phyloP scores from a whole-genome alignment of 2,888 invertebrate species.

The Aphodius sticticus region DNA sequence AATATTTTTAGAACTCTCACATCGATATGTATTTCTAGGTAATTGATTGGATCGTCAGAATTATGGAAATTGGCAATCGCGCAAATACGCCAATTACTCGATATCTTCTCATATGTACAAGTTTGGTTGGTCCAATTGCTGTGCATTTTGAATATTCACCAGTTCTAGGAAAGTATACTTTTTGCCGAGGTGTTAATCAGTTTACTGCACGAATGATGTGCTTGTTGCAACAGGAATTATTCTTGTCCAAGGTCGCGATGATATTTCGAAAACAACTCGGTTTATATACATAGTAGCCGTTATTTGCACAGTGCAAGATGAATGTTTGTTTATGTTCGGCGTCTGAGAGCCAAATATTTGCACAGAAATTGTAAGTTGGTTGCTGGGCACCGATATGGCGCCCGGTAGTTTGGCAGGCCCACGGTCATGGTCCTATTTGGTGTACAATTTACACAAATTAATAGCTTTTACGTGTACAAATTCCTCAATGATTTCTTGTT shows the following conservation, averaged over 20 bases:
- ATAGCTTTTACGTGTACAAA: too few species aligned
- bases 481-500: too few species aligned
- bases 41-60: too few species aligned
- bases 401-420: background rate
- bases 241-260: slow-evolving; percentile 12
- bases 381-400: background rate
- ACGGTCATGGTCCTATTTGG: background rate
- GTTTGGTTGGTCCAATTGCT: too few species aligned
- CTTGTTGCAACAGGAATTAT: slow-evolving; percentile 6
- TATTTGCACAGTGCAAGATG: slow-evolving; percentile 24
- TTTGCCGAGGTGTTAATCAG: background rate
- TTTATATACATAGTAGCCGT: slow-evolving; percentile 21
- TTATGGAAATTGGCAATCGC: too few species aligned
- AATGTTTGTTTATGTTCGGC: slow-evolving; percentile 9
- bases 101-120: too few species aligned
- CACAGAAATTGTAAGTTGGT: background rate
- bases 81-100: too few species aligned
- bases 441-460: too few species aligned
- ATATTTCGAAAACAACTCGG: slow-evolving; percentile 24
- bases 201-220: background rate
- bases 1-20: too few species aligned
- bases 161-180: background rate
- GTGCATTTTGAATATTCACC: background rate
- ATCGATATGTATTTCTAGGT: too few species aligned
- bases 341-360: slow-evolving; percentile 17